Evolutionary conservation across 2,113 vertebrate genomes (phyloP), one percentile per base, ranked within the genome.

Genomic region (Notiomystis cincta): DNA sequence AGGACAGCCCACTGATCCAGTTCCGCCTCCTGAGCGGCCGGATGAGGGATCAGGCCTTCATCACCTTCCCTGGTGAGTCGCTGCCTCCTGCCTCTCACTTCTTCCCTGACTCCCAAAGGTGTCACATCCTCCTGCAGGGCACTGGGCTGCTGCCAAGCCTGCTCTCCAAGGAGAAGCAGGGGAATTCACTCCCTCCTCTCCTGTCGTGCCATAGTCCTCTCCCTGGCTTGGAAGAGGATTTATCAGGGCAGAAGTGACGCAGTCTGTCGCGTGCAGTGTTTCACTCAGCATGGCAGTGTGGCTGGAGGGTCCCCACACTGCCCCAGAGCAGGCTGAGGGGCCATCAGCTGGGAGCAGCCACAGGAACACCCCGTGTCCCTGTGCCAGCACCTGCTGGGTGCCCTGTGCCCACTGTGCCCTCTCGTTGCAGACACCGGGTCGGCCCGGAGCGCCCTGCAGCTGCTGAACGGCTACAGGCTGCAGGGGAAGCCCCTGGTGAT

Each of bases 11-110:
- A 0, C 97, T 95, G 0, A 87, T 99, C 28, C 95, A 98, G 45
- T 99, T 99, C 96, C 98, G 98, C 31, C 97, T 99, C 80, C 97
- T 99, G 95, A 99, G 98, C 0, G 99, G 99, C 35, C 97, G 99
- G 44, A 98, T 99, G 98, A 99, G 98, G 93, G 99, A 98, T 33
- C 99, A 99, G 95, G 99, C 99, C 73, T 99, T 99, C 97, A 93
- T 99, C 96, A 99, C 99, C 5, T 98, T 99, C 86, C 97, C 98
- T 80, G 98, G 99, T 99, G 88, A 98, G 98, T 95, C 0, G 0
- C 79, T 81, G 58, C 44, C 50, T 90, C 0, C 0, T 69, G 44
- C 37, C 19, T 64, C 18, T n/a, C 7, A 0, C 15, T 69, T 72
- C 35, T 65, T 82, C 35, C 62, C 30, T 67, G 20, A 22, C 18